Evolutionary conservation across 2,888 invertebrate genomes (phyloP).

Genomic region (Drosophila yooni): DNA sequence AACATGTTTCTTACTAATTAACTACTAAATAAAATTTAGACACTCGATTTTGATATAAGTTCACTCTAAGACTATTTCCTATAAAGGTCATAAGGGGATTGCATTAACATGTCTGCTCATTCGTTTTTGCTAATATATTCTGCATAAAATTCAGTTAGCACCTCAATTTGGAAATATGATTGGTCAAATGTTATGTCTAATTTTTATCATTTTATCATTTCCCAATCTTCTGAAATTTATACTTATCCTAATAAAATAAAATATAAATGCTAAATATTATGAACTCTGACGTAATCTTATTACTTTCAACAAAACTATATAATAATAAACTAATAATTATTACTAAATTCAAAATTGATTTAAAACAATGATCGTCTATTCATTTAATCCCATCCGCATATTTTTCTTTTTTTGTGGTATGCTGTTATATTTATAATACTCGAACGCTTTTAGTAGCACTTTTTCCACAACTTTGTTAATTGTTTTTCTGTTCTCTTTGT

Average conservation of each 20-base stretch:
- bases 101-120: not conserved
- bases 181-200: not conserved
- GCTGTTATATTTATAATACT: constrained; percentile 35
- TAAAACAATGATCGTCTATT: not conserved
- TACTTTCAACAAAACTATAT: not conserved
- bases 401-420: not conserved
- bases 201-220: not conserved
- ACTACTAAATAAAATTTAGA: not conserved
- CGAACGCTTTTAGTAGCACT: constrained; percentile 34
- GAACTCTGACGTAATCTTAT: not conserved
- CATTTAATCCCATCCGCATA: constrained; percentile 2
- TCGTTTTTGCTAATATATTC: not conserved
- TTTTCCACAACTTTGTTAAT: constrained; percentile 43
- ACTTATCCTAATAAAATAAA: not conserved
- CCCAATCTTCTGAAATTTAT: not conserved
- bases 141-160: not conserved
- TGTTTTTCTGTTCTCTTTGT: constrained; percentile 53
- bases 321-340: not conserved
- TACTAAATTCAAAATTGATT: not conserved
- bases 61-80: not conserved
- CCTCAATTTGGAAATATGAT: not conserved
- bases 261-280: not conserved
- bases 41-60: not conserved
- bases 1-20: not conserved
- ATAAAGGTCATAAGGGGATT: not conserved